These are phyloP conservation scores for Callipepla californica DNA, from an alignment of 2,113 vertebrate genomes.

Conservation along the genomic window DNA sequence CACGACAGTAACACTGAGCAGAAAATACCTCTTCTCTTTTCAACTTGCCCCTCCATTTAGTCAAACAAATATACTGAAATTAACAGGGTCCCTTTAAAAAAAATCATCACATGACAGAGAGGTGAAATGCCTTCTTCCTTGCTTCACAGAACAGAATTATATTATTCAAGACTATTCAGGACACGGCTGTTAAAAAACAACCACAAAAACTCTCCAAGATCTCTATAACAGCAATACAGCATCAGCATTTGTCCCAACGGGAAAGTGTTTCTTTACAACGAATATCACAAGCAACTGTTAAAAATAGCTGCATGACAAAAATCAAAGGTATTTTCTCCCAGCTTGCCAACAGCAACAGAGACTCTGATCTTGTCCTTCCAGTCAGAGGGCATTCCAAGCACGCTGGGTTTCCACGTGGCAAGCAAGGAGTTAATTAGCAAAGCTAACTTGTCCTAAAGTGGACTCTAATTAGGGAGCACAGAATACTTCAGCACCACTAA, in stretches of 20 bases:
- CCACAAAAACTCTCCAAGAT: background rate
- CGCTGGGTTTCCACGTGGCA: background rate
- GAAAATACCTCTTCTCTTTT: background rate
- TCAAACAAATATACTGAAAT: background rate
- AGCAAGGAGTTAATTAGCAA: conserved; percentile 19
- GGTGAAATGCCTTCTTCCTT: background rate
- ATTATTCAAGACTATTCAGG: background rate
- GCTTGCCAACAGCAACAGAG: background rate
- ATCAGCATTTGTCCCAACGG: background rate
- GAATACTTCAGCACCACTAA: background rate
- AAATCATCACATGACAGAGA: background rate
- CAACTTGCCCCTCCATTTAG: background rate
- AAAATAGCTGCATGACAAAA: background rate
- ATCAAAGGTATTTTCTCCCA: conserved; percentile 11
- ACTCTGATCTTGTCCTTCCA: background rate
- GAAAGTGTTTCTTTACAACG: background rate
- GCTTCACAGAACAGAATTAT: background rate
- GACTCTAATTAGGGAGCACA: background rate
- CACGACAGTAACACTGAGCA: rapidly evolving
- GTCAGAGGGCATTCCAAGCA: background rate
- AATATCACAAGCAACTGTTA: background rate
- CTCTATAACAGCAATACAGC: background rate
- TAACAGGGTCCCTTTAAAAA: background rate
- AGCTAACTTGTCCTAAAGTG: background rate
- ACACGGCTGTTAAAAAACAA: background rate